Evolutionary conservation across 2,888 invertebrate species (phyloP), one percentile per base, ranked within the genome.

Genomic region (Leptothorax acervorum): DNA sequence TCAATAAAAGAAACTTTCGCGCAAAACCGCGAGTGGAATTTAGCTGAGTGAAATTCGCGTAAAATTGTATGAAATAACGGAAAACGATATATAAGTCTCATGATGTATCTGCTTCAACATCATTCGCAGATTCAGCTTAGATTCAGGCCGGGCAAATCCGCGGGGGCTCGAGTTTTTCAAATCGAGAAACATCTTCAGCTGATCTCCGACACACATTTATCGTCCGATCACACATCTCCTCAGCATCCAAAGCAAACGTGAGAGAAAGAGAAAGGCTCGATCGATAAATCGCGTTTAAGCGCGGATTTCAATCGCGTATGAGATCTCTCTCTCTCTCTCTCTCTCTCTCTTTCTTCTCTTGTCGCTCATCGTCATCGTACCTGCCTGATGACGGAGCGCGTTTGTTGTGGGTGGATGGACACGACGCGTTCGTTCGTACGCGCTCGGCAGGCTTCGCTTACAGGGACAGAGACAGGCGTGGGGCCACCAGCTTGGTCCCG

Each of bases 361-460:
- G 31, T 45, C 74, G 18, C 31, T 28, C 57, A 66, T 68, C 78
- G n/a, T 78, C 70, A 23, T 70, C 55, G 71, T 81, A 81, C 60
- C 79, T 71, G 73, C 18, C 48, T 48, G 73, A 81, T 71, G 79
- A 60, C 45, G 18, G 45, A 48, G 48, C 60, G 18, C 23, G 79
- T 57, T 70, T 71, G 35, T 60, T 48, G 79, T 79, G 79, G 79
- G 79, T 79, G 79, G 79, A 79, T 53, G 48, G 39, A 18, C 65
- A 74, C 48, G 55, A 70, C 57, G 78, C 28, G 74, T 35, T 6
- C 53, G 84, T 85, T 90, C 90, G 90, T 88, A 75, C 53, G 87
- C 90, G 89, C 88, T 91, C 92, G 92, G 89, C 65, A 82, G 78
- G 85, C 84, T 88, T 88, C 92, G 92, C 76, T 68, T 28, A 28